A percentile compares a stretch with the other conserved stretches of the same genome.
These are phyloP conservation scores for Lycophotia porphyrea DNA, from an alignment of 2,888 invertebrate species.

Conservation along the genomic window DNA sequence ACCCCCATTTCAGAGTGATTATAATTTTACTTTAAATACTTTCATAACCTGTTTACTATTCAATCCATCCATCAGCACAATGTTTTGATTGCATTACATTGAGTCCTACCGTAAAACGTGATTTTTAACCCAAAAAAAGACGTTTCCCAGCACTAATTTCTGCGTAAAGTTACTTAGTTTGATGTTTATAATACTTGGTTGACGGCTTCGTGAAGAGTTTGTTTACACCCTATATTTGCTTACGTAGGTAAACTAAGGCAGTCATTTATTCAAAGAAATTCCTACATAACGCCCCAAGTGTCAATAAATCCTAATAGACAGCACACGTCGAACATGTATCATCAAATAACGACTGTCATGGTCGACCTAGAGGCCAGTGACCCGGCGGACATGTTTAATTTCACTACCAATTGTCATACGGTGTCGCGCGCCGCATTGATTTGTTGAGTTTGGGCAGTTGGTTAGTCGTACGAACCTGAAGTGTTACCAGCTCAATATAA, in stretches of 20 bases:
- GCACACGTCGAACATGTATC: conserved; percentile 14
- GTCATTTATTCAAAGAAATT: not conserved
- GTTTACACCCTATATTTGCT: not conserved
- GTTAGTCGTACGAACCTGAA: not conserved
- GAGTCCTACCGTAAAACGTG: no score
- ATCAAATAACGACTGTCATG: conserved; percentile 41
- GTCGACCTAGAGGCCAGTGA: conserved; percentile 40
- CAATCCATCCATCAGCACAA: no score
- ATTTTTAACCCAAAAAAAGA: no score
- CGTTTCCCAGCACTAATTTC: no score
- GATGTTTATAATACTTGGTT: no score
- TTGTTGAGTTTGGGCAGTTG: conserved; percentile 22
- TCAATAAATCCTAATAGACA: conserved; percentile 25
- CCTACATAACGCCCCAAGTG: not conserved
- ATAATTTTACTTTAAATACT: no score
- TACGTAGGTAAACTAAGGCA: not conserved
- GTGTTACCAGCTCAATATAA: no score
- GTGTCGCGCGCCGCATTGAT: conserved; percentile 43
- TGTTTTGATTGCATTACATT: no score
- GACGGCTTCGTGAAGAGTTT: no score
- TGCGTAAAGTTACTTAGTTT: no score
- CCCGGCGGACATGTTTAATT: conserved; percentile 55
- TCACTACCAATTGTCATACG: conserved; percentile 49
- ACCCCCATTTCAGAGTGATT: no score
- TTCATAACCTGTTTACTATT: no score